These are phyloP conservation scores for Hystrix cristata DNA, from an alignment of 2,113 vertebrate genomes.

Conservation along the genomic window DNA sequence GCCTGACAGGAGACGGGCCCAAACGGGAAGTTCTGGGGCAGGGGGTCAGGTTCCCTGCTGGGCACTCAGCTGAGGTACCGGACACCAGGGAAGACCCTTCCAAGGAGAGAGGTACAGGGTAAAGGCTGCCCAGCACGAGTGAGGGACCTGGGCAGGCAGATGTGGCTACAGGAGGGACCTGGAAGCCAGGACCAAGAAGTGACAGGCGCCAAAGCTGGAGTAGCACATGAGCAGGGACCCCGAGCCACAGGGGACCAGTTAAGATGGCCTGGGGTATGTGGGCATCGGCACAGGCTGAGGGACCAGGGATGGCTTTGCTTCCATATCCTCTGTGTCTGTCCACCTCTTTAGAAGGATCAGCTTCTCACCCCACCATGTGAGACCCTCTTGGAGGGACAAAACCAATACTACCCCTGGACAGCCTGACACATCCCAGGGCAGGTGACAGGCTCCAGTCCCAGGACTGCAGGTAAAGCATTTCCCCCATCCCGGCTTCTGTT, in stretches of 20 bases:
- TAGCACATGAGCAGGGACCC: neutral
- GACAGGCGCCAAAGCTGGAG: neutral
- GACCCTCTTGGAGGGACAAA: neutral
- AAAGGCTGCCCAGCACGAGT: neutral
- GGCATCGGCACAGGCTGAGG: rapidly evolving
- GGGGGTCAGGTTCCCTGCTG: too few relatives aligned
- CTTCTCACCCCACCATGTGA: neutral
- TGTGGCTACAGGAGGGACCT: neutral
- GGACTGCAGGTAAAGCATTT: neutral
- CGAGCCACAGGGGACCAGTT: neutral
- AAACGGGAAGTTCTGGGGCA: neutral
- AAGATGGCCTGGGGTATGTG: neutral
- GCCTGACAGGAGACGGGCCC: too few relatives aligned
- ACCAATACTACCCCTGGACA: neutral
- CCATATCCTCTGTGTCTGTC: neutral
- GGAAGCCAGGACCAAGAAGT: neutral
- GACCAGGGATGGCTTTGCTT: neutral
- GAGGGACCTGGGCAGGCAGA: too few relatives aligned
- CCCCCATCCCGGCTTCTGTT: neutral
- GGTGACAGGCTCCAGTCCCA: too few relatives aligned
- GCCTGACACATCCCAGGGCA: rapidly evolving
- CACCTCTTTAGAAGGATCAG: neutral
- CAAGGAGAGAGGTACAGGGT: neutral
- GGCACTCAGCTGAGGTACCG: neutral
- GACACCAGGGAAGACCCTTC: neutral